Percentiles rank a stretch among this genome's conserved stretches.
These are phyloP conservation scores for Ceyx margarethae DNA, from an alignment of 2,113 vertebrate species.

Conservation along the genomic window DNA sequence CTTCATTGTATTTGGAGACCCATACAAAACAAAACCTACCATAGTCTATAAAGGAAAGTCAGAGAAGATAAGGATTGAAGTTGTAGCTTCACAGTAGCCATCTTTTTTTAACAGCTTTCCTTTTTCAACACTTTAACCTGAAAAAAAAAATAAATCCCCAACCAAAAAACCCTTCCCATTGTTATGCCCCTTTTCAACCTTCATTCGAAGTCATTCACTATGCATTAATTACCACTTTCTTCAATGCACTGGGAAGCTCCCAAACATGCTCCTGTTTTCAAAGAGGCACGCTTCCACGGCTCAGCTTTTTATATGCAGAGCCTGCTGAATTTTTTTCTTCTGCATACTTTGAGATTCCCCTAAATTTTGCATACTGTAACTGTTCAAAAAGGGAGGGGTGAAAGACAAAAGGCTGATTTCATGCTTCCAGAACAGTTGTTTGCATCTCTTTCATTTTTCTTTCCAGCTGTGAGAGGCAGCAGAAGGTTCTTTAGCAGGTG, in stretches of 20 bases:
- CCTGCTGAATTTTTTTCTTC: slow-evolving; percentile 69
- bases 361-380: slow-evolving; percentile 82
- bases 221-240: slow-evolving; percentile 86
- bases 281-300: slow-evolving; percentile 80
- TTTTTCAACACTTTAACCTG: slow-evolving; percentile 77
- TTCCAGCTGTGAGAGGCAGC: slow-evolving; percentile 81
- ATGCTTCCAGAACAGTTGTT: slow-evolving; percentile 77
- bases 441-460: slow-evolving; percentile 83
- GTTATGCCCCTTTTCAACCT: slow-evolving; percentile 78
- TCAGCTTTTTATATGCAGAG: slow-evolving; percentile 84
- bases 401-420: slow-evolving; percentile 81
- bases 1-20: slow-evolving; percentile 73
- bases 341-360: slow-evolving; percentile 74
- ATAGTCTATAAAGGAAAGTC: slow-evolving; percentile 68
- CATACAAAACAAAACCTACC: slow-evolving; percentile 78
- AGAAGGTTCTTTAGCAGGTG: slow-evolving; percentile 80
- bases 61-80: slow-evolving; percentile 75
- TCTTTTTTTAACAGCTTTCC: slow-evolving; percentile 82
- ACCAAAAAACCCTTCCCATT: slow-evolving; percentile 64
- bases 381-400: slow-evolving; percentile 71
- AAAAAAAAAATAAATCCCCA: slow-evolving; percentile 50
- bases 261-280: slow-evolving; percentile 79
- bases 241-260: slow-evolving; percentile 72
- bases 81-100: slow-evolving; percentile 73
- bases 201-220: slow-evolving; percentile 82